phyloP scores from a whole-genome alignment of 2,113 vertebrate species.

The Ammodytes marinus region DNA sequence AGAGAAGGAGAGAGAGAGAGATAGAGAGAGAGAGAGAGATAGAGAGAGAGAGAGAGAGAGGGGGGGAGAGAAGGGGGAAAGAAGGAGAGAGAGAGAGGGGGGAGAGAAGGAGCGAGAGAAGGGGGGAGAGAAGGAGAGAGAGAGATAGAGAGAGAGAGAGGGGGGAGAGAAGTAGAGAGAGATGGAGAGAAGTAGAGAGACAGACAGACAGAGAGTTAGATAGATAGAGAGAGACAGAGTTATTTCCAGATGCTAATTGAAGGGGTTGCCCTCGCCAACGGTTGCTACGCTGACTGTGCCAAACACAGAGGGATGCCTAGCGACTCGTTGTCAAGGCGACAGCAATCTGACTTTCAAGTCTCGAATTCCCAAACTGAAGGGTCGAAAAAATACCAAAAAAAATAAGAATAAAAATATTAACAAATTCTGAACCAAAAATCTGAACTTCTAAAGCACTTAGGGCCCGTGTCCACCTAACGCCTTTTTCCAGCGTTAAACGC shows the following conservation, averaged over 20 bases:
- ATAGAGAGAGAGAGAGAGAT: slow-evolving; percentile 1
- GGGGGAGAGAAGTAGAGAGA: too few species aligned
- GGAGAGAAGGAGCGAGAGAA: too few species aligned
- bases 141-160: too few species aligned
- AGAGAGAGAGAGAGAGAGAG: slow-evolving; percentile 31
- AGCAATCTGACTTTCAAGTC: slow-evolving; percentile 39
- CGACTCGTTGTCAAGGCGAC: slow-evolving; percentile 77
- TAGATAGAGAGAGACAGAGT: neutral
- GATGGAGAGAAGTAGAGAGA: too few species aligned
- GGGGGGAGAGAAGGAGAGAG: too few species aligned
- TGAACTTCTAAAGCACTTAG: neutral
- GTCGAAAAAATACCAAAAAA: neutral
- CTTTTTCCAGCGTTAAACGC: too few species aligned
- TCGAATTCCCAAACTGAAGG: slow-evolving; percentile 60
- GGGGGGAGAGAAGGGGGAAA: too few species aligned
- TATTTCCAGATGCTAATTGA: slow-evolving; percentile 82
- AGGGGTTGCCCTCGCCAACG: slow-evolving; percentile 74
- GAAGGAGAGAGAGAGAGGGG: too few species aligned
- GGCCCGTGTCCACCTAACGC: too few species aligned
- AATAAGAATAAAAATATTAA: slow-evolving; percentile 9
- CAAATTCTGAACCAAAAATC: slow-evolving; percentile 10
- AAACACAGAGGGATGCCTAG: slow-evolving; percentile 71
- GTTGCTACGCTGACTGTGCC: slow-evolving; percentile 52
- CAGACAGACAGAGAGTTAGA: slow-evolving; percentile 10
- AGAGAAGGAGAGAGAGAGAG: too few species aligned